These are phyloP conservation scores for Piliocolobus tephrosceles DNA, from an alignment of 2,113 vertebrate genomes.

Conservation along the genomic window DNA sequence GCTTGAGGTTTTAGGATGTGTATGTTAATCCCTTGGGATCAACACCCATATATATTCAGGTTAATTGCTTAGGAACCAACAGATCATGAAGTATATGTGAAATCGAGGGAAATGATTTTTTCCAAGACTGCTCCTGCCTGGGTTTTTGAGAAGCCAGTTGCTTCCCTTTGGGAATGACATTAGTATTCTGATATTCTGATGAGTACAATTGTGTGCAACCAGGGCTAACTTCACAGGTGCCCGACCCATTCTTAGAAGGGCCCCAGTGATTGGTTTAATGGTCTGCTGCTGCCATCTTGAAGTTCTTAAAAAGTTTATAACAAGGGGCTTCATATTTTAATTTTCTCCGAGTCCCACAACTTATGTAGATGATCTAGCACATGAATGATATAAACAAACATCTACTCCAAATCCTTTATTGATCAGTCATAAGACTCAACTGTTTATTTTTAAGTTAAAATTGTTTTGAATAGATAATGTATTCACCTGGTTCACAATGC, in stretches of 20 bases:
- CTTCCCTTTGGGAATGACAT: background rate
- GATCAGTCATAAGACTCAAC: background rate
- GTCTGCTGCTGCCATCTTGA: background rate
- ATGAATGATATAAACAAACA: background rate
- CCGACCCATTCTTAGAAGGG: background rate
- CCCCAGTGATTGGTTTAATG: background rate
- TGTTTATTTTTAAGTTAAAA: background rate
- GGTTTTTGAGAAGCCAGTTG: background rate
- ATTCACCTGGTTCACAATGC: background rate
- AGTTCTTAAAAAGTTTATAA: background rate
- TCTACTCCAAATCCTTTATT: background rate
- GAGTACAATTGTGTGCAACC: background rate
- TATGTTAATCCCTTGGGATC: background rate
- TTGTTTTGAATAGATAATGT: background rate
- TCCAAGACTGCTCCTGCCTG: background rate
- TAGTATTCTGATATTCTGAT: background rate
- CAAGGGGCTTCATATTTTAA: background rate
- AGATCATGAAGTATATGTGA: background rate
- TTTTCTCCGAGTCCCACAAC: background rate
- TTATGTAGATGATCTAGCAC: background rate
- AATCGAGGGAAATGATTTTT: background rate
- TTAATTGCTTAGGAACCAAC: background rate
- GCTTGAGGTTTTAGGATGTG: background rate
- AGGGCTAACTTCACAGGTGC: background rate
- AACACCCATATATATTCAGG: background rate